Evolutionary conservation across 2,888 invertebrate species (phyloP), one percentile per base, ranked within the genome.

Genomic region (Mayetiola destructor): DNA sequence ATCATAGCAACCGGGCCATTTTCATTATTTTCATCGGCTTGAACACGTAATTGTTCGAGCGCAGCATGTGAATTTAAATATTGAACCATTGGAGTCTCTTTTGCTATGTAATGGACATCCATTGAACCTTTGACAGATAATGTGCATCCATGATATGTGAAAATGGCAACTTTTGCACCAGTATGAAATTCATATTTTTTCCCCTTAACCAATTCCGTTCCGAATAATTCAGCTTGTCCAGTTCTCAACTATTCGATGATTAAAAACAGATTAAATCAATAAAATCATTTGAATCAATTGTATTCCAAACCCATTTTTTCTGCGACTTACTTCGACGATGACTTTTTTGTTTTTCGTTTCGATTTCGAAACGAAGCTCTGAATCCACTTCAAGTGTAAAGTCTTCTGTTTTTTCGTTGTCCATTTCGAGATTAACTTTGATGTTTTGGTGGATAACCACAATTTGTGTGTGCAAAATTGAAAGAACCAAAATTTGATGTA

Each of bases 51-150:
- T 64, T 91, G 85, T 68, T 99, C 97, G 61, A 99, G 75, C 0
- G 92, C 94, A 10, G 90, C 91, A 70, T 99, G 97, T 18, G 91
- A 89, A 71, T 99, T 99, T 3, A 95, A 75, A 69, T 99, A 99
- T 62, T 94, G 84, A 9, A 84, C 77, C 94, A 95, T 96, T 0
- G 96, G 96, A 0, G 97, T 97, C 68, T 96, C 94, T 69, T 91
- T 92, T 0, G 96, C 91, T 0, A 93, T 80, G 69, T 97, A 97
- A 62, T 87, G 90, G 27, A 92, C 92, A 71, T 95, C 95, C 1
- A 92, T 88, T 68, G 84, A 84, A 1, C 96, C 97, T 59, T 80
- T 77, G 12, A 96, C 71, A 71, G 89, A 88, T 0, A 97, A 73
- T 0, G 81, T 81, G 67, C 96, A 96, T 1, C 94, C 94, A 67